Percentiles rank a stretch among this genome's conserved stretches.
Evolutionary conservation across 2,113 vertebrate species (phyloP).

Genomic region (Tauraco erythrolophus): DNA sequence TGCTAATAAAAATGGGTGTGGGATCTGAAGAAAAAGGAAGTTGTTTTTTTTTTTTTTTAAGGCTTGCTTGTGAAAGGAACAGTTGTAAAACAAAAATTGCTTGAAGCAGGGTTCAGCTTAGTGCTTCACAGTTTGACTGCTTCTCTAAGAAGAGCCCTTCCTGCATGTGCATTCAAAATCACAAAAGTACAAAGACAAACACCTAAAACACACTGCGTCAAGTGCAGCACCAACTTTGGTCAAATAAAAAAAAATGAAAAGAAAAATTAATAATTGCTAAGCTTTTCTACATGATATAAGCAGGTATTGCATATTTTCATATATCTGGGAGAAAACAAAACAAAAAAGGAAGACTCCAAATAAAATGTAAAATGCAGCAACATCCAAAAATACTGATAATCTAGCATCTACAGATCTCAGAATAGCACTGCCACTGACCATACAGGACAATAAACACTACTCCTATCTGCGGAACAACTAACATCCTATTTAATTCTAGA

Average conservation of each 20-base stretch:
- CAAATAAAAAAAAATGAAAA: constrained; percentile 81
- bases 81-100: constrained; percentile 86
- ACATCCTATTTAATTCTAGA: constrained; percentile 82
- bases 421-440: constrained; percentile 86
- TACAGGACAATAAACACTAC: constrained; percentile 83
- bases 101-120: constrained; percentile 89
- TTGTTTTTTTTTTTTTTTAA: constrained; percentile 86
- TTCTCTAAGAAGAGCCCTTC: constrained; percentile 88
- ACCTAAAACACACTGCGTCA: constrained; percentile 85
- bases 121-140: constrained; percentile 90
- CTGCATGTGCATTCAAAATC: constrained; percentile 86
- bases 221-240: constrained; percentile 91
- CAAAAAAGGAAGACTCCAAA: constrained; percentile 87
- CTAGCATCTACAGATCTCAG: constrained; percentile 82
- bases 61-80: constrained; percentile 92
- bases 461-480: constrained; percentile 84
- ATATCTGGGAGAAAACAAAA: constrained; percentile 84
- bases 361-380: constrained; percentile 90
- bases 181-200: constrained; percentile 86
- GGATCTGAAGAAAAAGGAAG: constrained; percentile 87
- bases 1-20: constrained; percentile 89
- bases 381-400: constrained; percentile 87
- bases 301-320: constrained; percentile 98
- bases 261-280: constrained; percentile 83
- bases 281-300: constrained; percentile 91